These are phyloP conservation scores for Olivierus martensii DNA, from an alignment of 1,140 invertebrate genomes.

Conservation along the genomic window DNA sequence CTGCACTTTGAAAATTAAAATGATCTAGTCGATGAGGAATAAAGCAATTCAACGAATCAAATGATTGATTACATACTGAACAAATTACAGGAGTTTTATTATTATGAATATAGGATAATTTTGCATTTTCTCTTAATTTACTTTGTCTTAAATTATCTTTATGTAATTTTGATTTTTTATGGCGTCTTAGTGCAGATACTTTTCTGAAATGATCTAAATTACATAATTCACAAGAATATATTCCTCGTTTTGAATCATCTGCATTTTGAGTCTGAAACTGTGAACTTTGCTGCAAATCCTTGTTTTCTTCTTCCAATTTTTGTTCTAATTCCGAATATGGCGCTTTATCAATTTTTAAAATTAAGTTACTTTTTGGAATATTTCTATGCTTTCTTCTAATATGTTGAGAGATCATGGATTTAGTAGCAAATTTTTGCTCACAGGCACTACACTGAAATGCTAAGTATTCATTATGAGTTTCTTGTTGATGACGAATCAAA, in stretches of 20 bases:
- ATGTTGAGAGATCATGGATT: conserved; percentile 2
- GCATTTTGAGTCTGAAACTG: background rate
- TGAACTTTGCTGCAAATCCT: background rate
- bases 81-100: conserved; percentile 4
- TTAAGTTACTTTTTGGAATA: background rate
- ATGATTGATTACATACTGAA: conserved; percentile 8
- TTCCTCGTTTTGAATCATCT: background rate
- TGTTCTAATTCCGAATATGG: background rate
- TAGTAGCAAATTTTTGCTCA: conserved; percentile 1
- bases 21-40: conserved; percentile 15
- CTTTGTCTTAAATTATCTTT: no score
- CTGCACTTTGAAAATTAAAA: conserved; percentile 3
- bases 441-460: conserved; percentile 10
- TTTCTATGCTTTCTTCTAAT: conserved; percentile 6
- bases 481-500: conserved; percentile 6
- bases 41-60: conserved; percentile 8
- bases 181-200: conserved; percentile 4
- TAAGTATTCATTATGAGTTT: conserved; percentile 6
- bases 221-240: conserved; percentile 14
- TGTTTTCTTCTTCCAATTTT: background rate
- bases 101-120: background rate
- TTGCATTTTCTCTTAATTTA: background rate
- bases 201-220: conserved; percentile 5
- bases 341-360: background rate
- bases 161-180: conserved; percentile 10